Evolutionary conservation across 2,113 vertebrate species (phyloP), one percentile per base, ranked within the genome.

Genomic region (Romanogobio albipinnatus): DNA sequence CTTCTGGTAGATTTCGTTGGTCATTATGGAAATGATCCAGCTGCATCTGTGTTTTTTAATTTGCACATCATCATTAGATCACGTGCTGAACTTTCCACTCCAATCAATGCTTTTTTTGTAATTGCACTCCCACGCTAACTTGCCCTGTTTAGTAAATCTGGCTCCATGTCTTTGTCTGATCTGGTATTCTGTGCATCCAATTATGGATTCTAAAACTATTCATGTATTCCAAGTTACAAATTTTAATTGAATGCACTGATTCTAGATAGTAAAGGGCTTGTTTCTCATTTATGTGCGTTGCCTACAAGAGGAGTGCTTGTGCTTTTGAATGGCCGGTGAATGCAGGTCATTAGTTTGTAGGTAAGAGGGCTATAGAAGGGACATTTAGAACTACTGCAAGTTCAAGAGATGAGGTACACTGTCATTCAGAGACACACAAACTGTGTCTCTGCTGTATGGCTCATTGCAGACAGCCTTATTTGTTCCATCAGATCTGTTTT

Each of bases 401-500:
- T 68, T 70, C 29, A 24, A 82, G 64, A 71, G 51, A 82, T 24
- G 64, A 68, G 49, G 43, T 43, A 51, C 33, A 47, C 33, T 68
- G 61, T 82, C 22, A 77, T 45, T 85, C 66, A 85, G 71, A 78
- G 22, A 56, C 73, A 76, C 17, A 3, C 82, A 84, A 45, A 77
- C 68, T 36, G 56, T n/a, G 51, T 39, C 59, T 76, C 59, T 29
- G 68, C 39, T 73, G 19, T 66, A 70, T 80, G 64, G 51, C 76
- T 81, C 53, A 26, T 53, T 71, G 76, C n/a, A 45, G 66, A 59
- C 61, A 68, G 84, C 36, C 76, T 47, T 58, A 79, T 81, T 80
- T 85, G 76, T 81, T 80, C 49, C 14, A 80, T 77, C 66, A 73
- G 64, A 71, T 81, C 84, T 14, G 51, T 80, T 59, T 85, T 80